Conservation (phyloP, 2,888 invertebrate genomes). For the Pristionchus mayeri region DNA sequence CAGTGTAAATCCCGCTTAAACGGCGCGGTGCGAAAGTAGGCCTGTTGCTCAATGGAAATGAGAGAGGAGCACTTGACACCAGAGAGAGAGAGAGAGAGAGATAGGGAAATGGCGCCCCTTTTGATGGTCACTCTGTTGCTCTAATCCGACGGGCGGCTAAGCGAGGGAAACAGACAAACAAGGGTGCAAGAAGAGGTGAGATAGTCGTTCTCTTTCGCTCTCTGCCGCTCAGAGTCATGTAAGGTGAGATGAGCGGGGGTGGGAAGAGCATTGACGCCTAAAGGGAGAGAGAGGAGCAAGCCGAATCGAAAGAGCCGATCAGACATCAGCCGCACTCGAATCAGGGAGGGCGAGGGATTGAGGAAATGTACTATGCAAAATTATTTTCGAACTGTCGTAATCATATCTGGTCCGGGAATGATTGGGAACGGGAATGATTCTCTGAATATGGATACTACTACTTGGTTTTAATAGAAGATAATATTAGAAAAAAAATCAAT, state of each 20-base stretch:
- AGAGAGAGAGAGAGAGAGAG: neutral
- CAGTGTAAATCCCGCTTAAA: no score
- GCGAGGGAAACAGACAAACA: neutral
- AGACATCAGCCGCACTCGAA: neutral
- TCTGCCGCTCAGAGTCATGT: constrained; percentile 6
- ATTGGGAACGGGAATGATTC: no score
- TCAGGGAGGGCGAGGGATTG: no score
- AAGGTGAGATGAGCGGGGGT: constrained; percentile 25
- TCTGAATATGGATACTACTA: no score
- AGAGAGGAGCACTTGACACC: neutral
- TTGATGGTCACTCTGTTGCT: neutral
- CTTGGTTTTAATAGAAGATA: no score
- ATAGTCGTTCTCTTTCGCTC: neutral
- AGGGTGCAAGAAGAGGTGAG: no score
- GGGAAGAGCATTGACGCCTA: constrained; percentile 28
- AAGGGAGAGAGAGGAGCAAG: neutral
- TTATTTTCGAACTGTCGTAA: no score
- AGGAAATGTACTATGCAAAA: no score
- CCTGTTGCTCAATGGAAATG: constrained; percentile 38
- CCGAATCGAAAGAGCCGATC: neutral
- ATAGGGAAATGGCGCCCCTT: neutral
- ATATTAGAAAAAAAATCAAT: no score
- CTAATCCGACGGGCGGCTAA: neutral
- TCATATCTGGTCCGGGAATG: no score
- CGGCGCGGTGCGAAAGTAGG: no score